These are phyloP conservation scores for Leptinotarsa lineolata DNA, from an alignment of 1,140 invertebrate genomes.

Conservation along the genomic window DNA sequence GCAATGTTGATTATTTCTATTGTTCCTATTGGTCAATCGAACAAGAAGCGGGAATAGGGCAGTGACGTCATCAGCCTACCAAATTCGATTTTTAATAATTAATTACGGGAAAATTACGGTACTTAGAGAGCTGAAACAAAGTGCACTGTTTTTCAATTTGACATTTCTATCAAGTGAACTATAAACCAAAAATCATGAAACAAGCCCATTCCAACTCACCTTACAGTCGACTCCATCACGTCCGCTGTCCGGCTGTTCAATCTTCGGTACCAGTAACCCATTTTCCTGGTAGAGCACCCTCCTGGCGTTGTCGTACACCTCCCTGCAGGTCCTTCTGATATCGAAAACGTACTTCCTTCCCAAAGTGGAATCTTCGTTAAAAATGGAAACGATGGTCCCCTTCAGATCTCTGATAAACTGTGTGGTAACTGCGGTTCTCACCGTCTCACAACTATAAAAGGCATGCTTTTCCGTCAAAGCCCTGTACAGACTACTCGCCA, in stretches of 20 bases:
- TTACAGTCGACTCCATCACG: conserved; percentile 50
- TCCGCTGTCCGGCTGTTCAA: conserved; percentile 27
- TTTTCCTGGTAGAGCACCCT: conserved; percentile 66
- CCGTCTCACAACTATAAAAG: conserved; percentile 90
- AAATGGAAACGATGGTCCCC: conserved; percentile 88
- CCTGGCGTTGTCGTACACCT: conserved; percentile 84
- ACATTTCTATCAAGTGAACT: too few species aligned
- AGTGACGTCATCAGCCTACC: too few species aligned
- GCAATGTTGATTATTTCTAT: too few species aligned
- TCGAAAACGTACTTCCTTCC: conserved; percentile 90
- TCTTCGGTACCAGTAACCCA: conserved; percentile 19
- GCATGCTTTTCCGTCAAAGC: conserved; percentile 90
- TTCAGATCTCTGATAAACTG: conserved; percentile 88
- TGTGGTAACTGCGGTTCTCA: conserved; percentile 81
- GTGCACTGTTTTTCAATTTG: too few species aligned
- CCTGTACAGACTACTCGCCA: conserved; percentile 79
- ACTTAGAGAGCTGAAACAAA: too few species aligned
- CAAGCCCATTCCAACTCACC: conserved; percentile 47
- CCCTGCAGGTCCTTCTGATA: conserved; percentile 81
- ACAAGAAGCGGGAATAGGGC: too few species aligned
- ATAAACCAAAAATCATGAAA: too few species aligned
- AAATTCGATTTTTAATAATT: too few species aligned
- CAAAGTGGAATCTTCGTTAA: conserved; percentile 84
- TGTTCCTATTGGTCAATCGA: too few species aligned
- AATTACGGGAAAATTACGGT: too few species aligned